Conservation (phyloP, 2,797 vertebrate species). For the Falco peregrinus region DNA sequence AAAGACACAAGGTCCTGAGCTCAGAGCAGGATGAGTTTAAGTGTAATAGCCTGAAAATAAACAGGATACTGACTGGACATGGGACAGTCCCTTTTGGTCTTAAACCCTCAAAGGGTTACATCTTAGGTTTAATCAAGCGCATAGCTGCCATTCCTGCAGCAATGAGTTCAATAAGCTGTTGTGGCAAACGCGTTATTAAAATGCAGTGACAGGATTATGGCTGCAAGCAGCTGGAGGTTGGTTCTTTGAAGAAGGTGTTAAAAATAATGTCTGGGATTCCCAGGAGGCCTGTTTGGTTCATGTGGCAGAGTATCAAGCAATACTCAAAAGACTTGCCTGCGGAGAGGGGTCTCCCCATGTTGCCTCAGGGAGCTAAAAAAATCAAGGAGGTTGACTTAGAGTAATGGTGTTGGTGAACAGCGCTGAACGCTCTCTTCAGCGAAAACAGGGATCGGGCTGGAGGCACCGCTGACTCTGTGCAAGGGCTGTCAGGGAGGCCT, state of each 20-base stretch:
- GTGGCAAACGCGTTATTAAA: background rate
- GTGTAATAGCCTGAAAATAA: background rate
- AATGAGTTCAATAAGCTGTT: background rate
- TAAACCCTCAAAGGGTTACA: rapidly evolving
- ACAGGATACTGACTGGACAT: background rate
- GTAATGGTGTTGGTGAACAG: background rate
- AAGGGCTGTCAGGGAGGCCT: background rate
- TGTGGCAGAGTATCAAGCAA: background rate
- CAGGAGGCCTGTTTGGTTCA: background rate
- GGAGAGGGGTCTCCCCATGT: background rate
- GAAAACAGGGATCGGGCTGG: background rate
- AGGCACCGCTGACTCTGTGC: background rate
- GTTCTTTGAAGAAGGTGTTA: background rate
- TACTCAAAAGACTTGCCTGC: background rate
- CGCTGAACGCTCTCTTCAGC: background rate
- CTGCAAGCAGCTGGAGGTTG: background rate
- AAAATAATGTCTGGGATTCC: background rate
- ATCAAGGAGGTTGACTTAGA: background rate
- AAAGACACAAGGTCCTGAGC: background rate
- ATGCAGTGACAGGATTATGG: background rate
- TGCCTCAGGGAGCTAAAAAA: background rate
- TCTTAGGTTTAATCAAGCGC: background rate
- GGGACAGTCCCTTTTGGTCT: background rate
- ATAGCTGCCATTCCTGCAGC: background rate
- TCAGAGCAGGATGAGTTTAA: background rate